phyloP scores from a whole-genome alignment of 2,888 invertebrate species.

The Sminthurinus aureus region DNA sequence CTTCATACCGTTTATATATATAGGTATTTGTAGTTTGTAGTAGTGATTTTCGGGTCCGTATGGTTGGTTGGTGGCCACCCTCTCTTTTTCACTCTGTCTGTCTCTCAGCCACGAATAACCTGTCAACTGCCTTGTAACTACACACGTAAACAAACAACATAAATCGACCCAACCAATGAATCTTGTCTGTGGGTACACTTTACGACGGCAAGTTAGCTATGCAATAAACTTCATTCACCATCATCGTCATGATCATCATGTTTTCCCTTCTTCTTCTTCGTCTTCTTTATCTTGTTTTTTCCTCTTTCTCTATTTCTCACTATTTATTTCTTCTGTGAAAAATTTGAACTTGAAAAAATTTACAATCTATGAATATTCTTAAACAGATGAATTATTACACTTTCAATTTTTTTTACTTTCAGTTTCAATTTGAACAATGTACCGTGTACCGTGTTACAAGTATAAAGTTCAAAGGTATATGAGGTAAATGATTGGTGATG shows the following conservation, averaged over 20 bases:
- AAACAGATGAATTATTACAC: too few species aligned
- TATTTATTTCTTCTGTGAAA: neutral
- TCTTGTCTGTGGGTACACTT: neutral
- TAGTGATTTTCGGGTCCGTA: neutral
- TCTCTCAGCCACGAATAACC: conserved; percentile 9
- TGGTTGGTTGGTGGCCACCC: neutral
- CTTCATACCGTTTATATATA: neutral
- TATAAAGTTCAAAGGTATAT: too few species aligned
- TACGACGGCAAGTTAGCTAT: neutral
- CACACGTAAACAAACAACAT: conserved; percentile 15
- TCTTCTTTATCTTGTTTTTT: neutral
- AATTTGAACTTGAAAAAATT: neutral
- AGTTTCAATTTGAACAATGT: too few species aligned
- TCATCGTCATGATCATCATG: neutral
- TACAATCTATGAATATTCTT: neutral
- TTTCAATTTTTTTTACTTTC: too few species aligned
- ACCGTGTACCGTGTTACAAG: too few species aligned
- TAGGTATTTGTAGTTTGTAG: neutral
- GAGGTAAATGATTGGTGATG: too few species aligned
- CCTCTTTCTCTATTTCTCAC: neutral
- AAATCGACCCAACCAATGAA: conserved; percentile 11
- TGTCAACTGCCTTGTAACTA: conserved; percentile 23
- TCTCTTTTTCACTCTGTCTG: neutral
- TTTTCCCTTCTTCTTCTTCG: neutral
- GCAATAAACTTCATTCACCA: neutral